Evolutionary conservation across 2,113 vertebrate genomes (phyloP), one percentile per base, ranked within the genome.

Genomic region (Cottus gobio): DNA sequence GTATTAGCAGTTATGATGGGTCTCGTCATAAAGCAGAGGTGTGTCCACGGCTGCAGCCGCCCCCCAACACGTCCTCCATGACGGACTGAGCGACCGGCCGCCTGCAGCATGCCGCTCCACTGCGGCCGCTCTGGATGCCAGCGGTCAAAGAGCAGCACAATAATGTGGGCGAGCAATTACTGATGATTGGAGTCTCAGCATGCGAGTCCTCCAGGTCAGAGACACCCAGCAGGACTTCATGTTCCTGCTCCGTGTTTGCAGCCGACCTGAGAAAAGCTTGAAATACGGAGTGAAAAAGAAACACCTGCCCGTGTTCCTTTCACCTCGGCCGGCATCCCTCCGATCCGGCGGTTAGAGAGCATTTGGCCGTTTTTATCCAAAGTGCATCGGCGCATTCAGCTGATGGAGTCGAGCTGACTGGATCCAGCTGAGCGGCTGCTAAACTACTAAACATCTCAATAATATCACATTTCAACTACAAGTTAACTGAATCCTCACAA

Each of bases 91-190:
- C 71, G 11, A 60, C 10, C 31, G 34, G 57, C 71, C 20, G 7
- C 28, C 30, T 22, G 65, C 50, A 64, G 42, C 66, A 67, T 31
- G 18, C 67, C 58, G 63, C 3, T 18, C 30, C 30, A 8, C 2
- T 1, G 37, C 58, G 71, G 48, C 74, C 30, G 31, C n/a, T 46
- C 76, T 84, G 85, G 79, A 85, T 71, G 85, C 71, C 62, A 37
- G 37, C 61, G 80, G 84, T 83, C 62, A 72, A n/a, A 84, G 80
- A 86, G 84, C 80, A 76, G n/a, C 24, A 6, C 71, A 26, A 65
- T 79, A 62, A 15, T 20, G 79, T 24, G 64, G 85, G n/a, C 3
- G 15, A 80, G 85, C 71, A 77, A 85, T 80, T 82, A 82, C 79
- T 6, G 82, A 77, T 80, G 82, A 90, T 87, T 83, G 77, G 39